Percentiles rank a stretch among this genome's conserved stretches.
phyloP scores from a whole-genome alignment of 1,140 invertebrate genomes.

The Zeugodacus cucurbitae region DNA sequence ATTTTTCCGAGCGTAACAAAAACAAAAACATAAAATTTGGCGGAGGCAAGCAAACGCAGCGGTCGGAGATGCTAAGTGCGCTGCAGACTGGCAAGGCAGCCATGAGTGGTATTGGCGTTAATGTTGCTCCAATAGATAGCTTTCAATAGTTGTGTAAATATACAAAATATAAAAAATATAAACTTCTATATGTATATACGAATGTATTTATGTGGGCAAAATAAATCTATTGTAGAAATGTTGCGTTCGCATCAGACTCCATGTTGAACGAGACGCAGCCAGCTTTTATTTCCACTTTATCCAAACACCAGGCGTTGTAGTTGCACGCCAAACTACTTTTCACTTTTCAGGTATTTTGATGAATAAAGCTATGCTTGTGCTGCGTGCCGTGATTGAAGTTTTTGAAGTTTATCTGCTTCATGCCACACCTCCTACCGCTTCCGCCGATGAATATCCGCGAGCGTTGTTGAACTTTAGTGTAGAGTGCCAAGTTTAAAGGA shows the following conservation, averaged over 20 bases:
- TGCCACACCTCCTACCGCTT: neutral
- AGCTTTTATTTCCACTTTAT: neutral
- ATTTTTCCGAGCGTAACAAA: neutral
- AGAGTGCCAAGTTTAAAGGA: neutral
- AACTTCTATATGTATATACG: neutral
- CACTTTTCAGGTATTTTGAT: conserved; percentile 10
- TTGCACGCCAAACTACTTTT: neutral
- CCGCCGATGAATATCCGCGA: neutral
- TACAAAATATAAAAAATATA: too few species aligned
- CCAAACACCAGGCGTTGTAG: neutral
- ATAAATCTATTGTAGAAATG: neutral
- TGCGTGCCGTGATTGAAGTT: conserved; percentile 22
- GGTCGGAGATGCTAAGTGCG: neutral
- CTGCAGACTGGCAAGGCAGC: neutral
- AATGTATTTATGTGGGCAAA: neutral
- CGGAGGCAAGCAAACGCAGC: neutral
- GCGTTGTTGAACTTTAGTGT: neutral
- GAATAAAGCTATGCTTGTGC: neutral
- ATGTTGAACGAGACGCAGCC: neutral
- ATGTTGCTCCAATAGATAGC: neutral
- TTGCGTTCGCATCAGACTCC: neutral
- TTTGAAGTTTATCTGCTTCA: conserved; percentile 23
- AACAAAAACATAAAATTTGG: neutral
- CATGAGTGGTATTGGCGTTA: neutral
- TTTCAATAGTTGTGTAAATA: neutral